Evolutionary conservation across 2,888 invertebrate species (phyloP).

Genomic region (Muschampia plurimacula): DNA sequence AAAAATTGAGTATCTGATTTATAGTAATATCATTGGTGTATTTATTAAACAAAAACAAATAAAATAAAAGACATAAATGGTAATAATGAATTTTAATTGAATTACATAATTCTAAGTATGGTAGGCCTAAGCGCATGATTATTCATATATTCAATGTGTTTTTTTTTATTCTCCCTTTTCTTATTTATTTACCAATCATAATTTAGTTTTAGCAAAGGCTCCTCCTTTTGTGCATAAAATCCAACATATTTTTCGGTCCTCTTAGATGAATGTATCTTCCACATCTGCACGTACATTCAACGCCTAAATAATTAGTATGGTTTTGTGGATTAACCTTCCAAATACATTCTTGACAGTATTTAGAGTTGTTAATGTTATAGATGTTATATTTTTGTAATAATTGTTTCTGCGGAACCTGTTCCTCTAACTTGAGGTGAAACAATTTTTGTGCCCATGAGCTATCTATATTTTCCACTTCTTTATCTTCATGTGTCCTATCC

Average conservation of each 20-base stretch:
- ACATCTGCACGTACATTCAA: slow-evolving; percentile 38
- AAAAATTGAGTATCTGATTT: no score
- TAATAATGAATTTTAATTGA: not conserved
- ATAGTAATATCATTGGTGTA: no score
- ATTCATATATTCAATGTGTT: no score
- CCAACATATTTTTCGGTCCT: not conserved
- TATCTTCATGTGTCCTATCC: not conserved
- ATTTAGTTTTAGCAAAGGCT: not conserved
- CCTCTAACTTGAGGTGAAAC: slow-evolving; percentile 17
- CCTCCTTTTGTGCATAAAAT: not conserved
- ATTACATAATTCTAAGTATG: not conserved
- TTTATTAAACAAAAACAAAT: no score
- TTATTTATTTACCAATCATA: not conserved
- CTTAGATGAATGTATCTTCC: slow-evolving; percentile 23
- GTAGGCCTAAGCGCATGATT: not conserved
- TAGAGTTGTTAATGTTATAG: slow-evolving; percentile 29
- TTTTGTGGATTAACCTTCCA: slow-evolving; percentile 17
- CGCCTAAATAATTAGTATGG: slow-evolving; percentile 4
- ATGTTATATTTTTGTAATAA: not conserved
- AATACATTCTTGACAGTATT: slow-evolving; percentile 39
- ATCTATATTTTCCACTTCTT: not conserved
- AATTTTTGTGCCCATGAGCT: not conserved
- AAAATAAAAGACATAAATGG: not conserved
- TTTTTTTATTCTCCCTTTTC: no score
- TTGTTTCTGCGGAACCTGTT: slow-evolving; percentile 8